Evolutionary conservation across 2,888 invertebrate species (phyloP), one percentile per base, ranked within the genome.

Genomic region (Drosophila glabriapex): DNA sequence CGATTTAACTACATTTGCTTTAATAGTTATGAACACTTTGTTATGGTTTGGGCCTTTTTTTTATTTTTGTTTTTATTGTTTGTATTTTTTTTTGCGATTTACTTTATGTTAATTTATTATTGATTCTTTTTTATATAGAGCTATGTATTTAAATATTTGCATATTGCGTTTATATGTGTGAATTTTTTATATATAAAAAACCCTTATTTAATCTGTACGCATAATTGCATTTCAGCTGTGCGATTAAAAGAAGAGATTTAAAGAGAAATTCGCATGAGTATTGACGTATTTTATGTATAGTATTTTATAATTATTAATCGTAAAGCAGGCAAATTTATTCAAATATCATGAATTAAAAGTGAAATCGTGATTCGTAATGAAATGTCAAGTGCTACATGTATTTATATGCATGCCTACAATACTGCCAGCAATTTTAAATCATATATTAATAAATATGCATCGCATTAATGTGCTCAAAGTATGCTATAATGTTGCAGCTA

Each of bases 21-120:
- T 80, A 67, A 80, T 69, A 77, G 55, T 76, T 81, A 80, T 85
- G 85, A 86, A 87, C 85, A 86, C 85, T 76, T 83, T 82, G 71
- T 76, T 82, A 76, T 78, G 76, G 80, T 69, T 78, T 69, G 65
- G 58, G 43, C 10, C 22, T 58, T 29, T 5, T 60, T 60, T 46
- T 43, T 58, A 67, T 70, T 75, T 58, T 53, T 22, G 60, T 54
- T 66, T 66, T 59, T 41, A 49, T 67, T 62, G 60, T 64, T 50
- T 35, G 28, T 62, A 37, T 53, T 52, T 54, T 28, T 56, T 43
- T 60, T 28, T 56, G 63, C 59, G 54, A 50, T 67, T 58, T 61
- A 63, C 66, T 61, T 64, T 39, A 19, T 59, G 5, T 64, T 56
- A 61, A 41, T 58, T 64, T 31, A 37, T 68, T 64, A 65, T 59